Evolutionary conservation across 2,113 vertebrate genomes (phyloP), one percentile per base, ranked within the genome.

Genomic region (Equus quagga): DNA sequence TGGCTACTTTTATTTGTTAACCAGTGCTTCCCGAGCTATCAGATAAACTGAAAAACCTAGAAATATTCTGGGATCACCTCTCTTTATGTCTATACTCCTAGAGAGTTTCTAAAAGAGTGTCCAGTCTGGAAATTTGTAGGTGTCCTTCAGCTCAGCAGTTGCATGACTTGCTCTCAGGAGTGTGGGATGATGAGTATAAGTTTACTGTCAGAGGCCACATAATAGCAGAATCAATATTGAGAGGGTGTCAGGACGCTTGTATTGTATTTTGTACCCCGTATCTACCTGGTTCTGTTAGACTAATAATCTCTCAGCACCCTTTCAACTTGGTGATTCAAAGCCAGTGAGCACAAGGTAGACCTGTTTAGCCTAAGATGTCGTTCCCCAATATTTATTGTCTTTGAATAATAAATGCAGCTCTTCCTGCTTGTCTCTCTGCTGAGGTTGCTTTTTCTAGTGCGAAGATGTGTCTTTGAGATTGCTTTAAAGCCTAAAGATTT

Each of bases 331-430:
- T 33, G 60, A 65, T 93, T 90, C 46, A 93, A 97, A 92, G 13
- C 15, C 62, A 75, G 8, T 83, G 87, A 89, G 33, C 11, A 80
- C 13, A 94, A 78, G 67, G 14, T 46, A 78, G 82, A 73, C 28
- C 36, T 60, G 56, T 62, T 88, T 36, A 93, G 64, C 13, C 23
- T 65, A 65, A 70, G 21, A 70, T 81, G 26, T 24, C 78, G 87
- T 85, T 89, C 70, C 1, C 13, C 15, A 24, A 36, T 81, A 91
- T 81, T 92, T 90, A 90, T 44, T 84, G 51, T n/a, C 89, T 88
- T 78, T 90, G 41, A 97, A 72, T 90, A 97, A 96, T 94, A 92
- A 90, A 94, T 95, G 44, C 56, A 33, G 36, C 33, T 60, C 28
- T 81, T 95, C 18, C 17, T 78, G 17, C 21, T 21, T 41, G 6